Conservation (phyloP, 2,797 vertebrate genomes). For the Pogoniulus pusillus region DNA sequence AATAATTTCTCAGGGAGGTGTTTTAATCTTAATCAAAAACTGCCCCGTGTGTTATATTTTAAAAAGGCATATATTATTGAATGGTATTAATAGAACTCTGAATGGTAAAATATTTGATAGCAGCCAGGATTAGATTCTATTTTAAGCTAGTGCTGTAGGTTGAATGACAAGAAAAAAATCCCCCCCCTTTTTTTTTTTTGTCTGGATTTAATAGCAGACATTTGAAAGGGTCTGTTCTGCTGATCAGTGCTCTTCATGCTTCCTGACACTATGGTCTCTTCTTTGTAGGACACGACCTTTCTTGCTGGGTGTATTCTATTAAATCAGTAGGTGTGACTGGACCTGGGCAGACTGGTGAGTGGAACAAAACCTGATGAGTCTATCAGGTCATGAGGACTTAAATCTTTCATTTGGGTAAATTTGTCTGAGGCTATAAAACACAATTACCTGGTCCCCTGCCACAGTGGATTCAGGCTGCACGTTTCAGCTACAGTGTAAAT, state of each 20-base stretch:
- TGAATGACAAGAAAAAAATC: neutral
- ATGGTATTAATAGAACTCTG: slow-evolving; percentile 52
- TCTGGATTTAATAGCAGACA: neutral
- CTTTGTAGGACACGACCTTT: neutral
- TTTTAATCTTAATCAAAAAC: slow-evolving; percentile 44
- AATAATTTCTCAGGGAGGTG: slow-evolving; percentile 24
- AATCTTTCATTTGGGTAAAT: neutral
- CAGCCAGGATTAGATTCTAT: slow-evolving; percentile 44
- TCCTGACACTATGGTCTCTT: neutral
- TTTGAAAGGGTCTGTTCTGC: neutral
- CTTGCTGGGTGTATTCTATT: neutral
- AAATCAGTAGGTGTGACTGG: neutral
- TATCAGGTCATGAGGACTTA: neutral
- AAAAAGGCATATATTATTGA: slow-evolving; percentile 59
- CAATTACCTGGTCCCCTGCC: neutral
- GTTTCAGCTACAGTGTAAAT: fast-evolving
- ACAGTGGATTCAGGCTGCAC: neutral
- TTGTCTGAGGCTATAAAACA: neutral
- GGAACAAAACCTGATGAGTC: neutral
- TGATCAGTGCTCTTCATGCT: neutral
- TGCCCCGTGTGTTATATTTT: slow-evolving; percentile 17
- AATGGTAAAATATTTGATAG: slow-evolving; percentile 46
- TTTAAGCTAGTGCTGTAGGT: slow-evolving; percentile 11
- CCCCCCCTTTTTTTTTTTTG: neutral
- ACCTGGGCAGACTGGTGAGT: neutral